Percentiles rank a stretch among this genome's conserved stretches.
phyloP scores from a whole-genome alignment of 2,113 vertebrate species.

The Pluvianellus socialis region DNA sequence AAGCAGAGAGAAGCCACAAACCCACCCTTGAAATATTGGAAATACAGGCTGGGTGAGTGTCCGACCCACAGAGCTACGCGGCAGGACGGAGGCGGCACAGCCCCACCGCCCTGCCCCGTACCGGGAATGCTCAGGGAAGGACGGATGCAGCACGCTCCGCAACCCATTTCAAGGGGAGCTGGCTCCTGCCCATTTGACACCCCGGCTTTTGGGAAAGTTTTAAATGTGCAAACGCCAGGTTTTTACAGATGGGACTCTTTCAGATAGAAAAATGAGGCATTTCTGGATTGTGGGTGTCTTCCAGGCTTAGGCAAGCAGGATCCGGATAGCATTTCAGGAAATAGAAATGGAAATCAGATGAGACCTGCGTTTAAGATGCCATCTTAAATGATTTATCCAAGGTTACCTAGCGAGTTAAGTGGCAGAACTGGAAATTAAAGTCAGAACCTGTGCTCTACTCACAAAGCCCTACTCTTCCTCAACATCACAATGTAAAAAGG shows the following conservation, averaged over 20 bases:
- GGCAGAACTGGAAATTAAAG: not conserved
- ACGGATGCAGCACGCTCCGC: accelerated
- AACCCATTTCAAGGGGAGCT: not conserved
- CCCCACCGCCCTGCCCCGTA: not conserved
- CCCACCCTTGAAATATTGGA: not conserved
- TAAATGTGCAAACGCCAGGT: not conserved
- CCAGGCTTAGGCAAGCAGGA: not conserved
- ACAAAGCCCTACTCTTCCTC: not conserved
- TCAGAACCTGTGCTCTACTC: not conserved
- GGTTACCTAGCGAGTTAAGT: not conserved
- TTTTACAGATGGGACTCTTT: not conserved
- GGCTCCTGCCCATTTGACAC: not conserved
- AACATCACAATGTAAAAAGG: accelerated
- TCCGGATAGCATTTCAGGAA: not conserved
- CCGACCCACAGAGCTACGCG: accelerated
- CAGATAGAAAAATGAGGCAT: not conserved
- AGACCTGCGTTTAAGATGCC: not conserved
- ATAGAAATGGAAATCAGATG: not conserved
- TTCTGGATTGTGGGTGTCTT: not conserved
- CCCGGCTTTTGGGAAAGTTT: not conserved
- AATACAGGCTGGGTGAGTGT: accelerated
- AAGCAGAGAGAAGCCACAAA: not conserved
- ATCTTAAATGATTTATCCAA: not conserved
- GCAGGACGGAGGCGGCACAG: not conserved
- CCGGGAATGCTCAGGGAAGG: accelerated